These are phyloP conservation scores for Oryzias curvinotus DNA, from an alignment of 2,113 vertebrate species.

Conservation along the genomic window DNA sequence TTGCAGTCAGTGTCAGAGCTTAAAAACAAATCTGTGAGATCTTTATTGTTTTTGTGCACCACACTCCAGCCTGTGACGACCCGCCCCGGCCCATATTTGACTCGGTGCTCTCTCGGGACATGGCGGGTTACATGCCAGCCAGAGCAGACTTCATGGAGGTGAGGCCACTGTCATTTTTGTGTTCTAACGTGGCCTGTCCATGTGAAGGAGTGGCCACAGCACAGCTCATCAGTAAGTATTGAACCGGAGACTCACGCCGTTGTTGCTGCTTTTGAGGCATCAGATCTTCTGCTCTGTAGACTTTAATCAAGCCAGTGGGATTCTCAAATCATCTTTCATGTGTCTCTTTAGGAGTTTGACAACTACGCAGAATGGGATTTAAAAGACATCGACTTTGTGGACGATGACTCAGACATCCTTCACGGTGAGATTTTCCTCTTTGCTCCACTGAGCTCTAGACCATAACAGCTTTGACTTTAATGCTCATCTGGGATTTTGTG, in stretches of 20 bases:
- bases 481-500: background rate
- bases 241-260: conserved; percentile 8
- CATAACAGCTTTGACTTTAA: too few relatives aligned
- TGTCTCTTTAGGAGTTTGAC: conserved; percentile 90
- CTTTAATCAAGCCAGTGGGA: background rate
- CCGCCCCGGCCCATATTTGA: conserved; percentile 95
- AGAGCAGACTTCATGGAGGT: conserved; percentile 98
- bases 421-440: conserved; percentile 76
- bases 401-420: conserved; percentile 96
- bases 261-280: background rate
- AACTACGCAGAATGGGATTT: conserved; percentile 99
- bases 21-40: too few relatives aligned
- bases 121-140: conserved; percentile 99
- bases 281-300: background rate
- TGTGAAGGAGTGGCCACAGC: background rate
- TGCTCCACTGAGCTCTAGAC: too few relatives aligned
- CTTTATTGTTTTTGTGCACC: background rate
- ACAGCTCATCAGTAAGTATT: conserved; percentile 3
- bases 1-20: too few relatives aligned
- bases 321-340: conserved; percentile 3
- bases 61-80: conserved; percentile 86
- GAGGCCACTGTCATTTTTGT: conserved; percentile 39
- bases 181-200: background rate
- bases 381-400: conserved; percentile 99
- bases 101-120: conserved; percentile 92